Conservation (phyloP, 2,797 vertebrate genomes). For the Cryptoprocta ferox region DNA sequence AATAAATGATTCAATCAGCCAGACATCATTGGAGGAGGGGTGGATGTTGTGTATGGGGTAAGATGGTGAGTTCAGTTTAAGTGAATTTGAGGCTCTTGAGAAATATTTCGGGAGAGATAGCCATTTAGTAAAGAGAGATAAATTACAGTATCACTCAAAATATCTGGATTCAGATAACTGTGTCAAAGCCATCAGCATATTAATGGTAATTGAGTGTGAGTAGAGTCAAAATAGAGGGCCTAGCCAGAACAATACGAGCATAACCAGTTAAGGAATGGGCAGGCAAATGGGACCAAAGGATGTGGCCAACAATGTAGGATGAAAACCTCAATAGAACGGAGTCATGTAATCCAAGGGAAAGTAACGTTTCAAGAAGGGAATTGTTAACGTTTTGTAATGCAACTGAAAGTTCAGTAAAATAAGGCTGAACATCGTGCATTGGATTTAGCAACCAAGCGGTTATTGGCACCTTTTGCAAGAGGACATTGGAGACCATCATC, state of each 20-base stretch:
- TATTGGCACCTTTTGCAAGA: neutral
- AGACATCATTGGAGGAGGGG: neutral
- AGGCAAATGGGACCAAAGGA: neutral
- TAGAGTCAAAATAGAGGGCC: neutral
- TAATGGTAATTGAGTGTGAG: neutral
- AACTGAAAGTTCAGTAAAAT: neutral
- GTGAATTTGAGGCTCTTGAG: neutral
- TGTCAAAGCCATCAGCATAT: neutral
- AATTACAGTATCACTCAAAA: conserved; percentile 17
- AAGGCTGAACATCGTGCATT: neutral
- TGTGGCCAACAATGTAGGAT: neutral
- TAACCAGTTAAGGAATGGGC: neutral
- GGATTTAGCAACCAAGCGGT: neutral
- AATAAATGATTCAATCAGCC: neutral
- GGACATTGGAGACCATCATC: conserved; percentile 13
- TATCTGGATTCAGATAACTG: neutral
- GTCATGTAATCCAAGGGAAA: neutral
- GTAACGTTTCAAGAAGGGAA: neutral
- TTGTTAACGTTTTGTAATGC: neutral
- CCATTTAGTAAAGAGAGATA: neutral
- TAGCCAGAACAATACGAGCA: neutral
- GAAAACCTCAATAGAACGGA: neutral
- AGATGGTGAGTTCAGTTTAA: neutral
- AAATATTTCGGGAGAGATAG: neutral
- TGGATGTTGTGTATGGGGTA: too few relatives aligned